These are phyloP conservation scores for Hippopotamyrus pictus DNA, from an alignment of 2,797 vertebrate genomes.

Conservation along the genomic window DNA sequence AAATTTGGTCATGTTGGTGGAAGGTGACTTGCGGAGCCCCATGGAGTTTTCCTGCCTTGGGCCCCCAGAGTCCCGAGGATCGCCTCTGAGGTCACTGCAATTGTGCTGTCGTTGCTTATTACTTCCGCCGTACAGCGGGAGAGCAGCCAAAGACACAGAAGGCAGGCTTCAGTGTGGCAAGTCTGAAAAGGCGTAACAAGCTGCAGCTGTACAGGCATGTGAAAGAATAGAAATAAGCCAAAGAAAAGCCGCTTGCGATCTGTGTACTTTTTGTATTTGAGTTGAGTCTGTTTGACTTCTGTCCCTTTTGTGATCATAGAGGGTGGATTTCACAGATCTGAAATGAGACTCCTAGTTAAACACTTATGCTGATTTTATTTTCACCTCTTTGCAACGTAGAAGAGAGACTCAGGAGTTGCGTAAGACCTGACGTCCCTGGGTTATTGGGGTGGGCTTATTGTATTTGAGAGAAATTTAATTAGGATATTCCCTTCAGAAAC, in stretches of 20 bases:
- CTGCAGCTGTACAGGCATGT: not conserved
- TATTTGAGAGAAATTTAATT: slow-evolving; percentile 13
- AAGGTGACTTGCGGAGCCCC: not conserved
- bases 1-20: not conserved
- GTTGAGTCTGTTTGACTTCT: not conserved
- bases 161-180: not conserved
- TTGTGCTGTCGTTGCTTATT: not conserved
- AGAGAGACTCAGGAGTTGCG: not conserved
- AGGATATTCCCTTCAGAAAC: slow-evolving; percentile 1
- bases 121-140: not conserved
- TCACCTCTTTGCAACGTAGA: not conserved
- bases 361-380: not conserved
- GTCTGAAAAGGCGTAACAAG: not conserved
- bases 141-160: not conserved
- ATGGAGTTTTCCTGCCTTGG: no score
- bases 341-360: not conserved
- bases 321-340: not conserved
- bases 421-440: not conserved
- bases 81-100: not conserved
- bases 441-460: not conserved
- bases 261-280: slow-evolving; percentile 1
- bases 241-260: not conserved
- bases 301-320: not conserved
- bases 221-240: not conserved
- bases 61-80: not conserved